Conservation (phyloP, 2,113 vertebrate genomes). For the Piaya cayana region DNA sequence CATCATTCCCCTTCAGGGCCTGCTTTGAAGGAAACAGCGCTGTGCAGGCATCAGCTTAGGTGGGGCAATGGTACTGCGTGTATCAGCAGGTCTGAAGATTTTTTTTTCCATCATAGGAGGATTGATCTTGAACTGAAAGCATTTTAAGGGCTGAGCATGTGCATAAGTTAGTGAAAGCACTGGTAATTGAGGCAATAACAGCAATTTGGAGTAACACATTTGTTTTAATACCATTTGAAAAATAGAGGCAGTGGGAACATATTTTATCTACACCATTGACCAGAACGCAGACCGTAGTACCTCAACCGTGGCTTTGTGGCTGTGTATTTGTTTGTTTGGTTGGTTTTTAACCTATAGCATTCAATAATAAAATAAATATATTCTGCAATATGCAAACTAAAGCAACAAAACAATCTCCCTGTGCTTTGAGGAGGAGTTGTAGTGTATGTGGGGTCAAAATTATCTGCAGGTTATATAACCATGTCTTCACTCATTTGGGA, state of each 20-base stretch:
- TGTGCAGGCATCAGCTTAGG: neutral
- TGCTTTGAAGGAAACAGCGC: conserved; percentile 23
- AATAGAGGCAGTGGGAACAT: neutral
- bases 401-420: neutral
- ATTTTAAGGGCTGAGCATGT: neutral
- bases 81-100: neutral
- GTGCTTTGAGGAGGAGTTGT: neutral
- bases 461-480: neutral
- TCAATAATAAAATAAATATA: neutral
- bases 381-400: neutral
- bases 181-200: neutral
- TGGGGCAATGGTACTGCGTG: neutral
- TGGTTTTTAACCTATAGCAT: neutral
- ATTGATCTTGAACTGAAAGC: neutral
- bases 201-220: neutral
- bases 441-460: neutral
- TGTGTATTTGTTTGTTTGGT: too few species aligned
- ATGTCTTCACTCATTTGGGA: neutral
- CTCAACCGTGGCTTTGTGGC: neutral
- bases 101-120: neutral
- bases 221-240: neutral
- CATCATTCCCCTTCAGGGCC: neutral
- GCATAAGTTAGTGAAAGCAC: neutral
- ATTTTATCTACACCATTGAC: neutral
- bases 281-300: neutral